Base-by-base conservation (phyloP, 2,113 vertebrate genomes). In the Asarcornis scutulata region DNA sequence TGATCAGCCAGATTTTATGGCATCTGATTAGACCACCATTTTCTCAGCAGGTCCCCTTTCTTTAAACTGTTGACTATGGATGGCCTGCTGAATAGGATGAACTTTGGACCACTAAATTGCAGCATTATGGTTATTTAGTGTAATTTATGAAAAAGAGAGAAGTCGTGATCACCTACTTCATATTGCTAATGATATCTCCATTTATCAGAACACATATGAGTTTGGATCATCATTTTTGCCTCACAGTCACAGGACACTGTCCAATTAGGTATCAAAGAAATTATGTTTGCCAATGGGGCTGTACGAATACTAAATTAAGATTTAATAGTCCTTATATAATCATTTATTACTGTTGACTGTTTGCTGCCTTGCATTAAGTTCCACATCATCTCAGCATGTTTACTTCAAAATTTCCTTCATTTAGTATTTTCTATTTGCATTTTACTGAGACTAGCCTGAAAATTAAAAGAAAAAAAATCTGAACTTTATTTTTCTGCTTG, bases 1-100 rank as follows among this genome's bases (percentile, higher is more conserved):
- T 99, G 98, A 99, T 99, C 98, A 98, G 98, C 98, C 98, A 98
- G 98, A 99, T 98, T 98, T 98, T 99, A 98, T 97, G 98, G 98
- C 98, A 99, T 98, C 99, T 99, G 99, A 99, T 99, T 99, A 99
- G 99, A 98, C 98, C 98, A 98, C 98, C 98, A 99, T 99, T 99
- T 99, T 99, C 99, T 98, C 99, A 99, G 99, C 99, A 98, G 98
- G 99, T 98, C 98, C 96, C 98, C 98, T 98, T 98, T 98, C 98
- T 99, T 99, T 98, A 99, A 99, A 99, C 99, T 98, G 98, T 99
- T 99, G 99, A 99, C 99, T 99, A 99, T 99, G 98, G 98, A 99
- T 98, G 98, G 97, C 96, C 97, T 97, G 97, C 98, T 98, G 98
- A 98, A 98, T 98, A 98, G 99, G 99, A 99, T 98, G 99, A 99